Base-by-base conservation (phyloP, 2,797 vertebrate species). In the Tokudaia muenninki region DNA sequence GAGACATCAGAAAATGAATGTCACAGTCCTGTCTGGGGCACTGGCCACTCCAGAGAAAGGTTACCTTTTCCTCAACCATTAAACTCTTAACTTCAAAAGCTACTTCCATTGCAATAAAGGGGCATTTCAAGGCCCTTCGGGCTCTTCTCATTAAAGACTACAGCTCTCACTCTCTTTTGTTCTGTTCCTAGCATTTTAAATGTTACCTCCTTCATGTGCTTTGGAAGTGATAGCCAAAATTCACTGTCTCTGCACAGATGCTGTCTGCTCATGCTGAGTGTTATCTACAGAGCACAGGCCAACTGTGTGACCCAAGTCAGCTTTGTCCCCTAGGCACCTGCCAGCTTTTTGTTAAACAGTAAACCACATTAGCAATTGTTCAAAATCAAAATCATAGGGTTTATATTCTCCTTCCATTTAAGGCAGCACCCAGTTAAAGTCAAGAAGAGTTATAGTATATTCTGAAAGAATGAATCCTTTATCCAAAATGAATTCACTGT, bases 1-100 rank as follows among this genome's bases (percentile, higher is more conserved):
- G 44, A 94, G 55, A 94, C 67, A 92, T 74, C 57, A 67, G 22
- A 92, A 96, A 96, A 92, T 82, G 31, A 93, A 84, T 75, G 52
- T 37, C 47, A n/a, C 1, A 59, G 37, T 12, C 41, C 4, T 61
- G 92, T 81, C 31, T 24, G 57, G 91, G 16, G 12, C 24, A 78
- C 77, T 84, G 6, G 19, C 16, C 81, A 79, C 26, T 89, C 86
- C 75, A 74, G 22, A 22, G 34, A 95, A 92, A 93, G 16, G 6
- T 59, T 14, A 83, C 87, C 83, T 95, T 74, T 52, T 87, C 26
- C 17, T 94, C 74, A 57, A 50, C 75, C 87, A 95, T 61, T 59
- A 94, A 88, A 88, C n/a, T 87, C 90, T 92, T 90, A 90, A 57
- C 87, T 94, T 87, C 63, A 75, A 83, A 91, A 74, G 24, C 72